Evolutionary conservation across 2,113 vertebrate species (phyloP), one percentile per base, ranked within the genome.

Genomic region (Sporophila hypoxantha): DNA sequence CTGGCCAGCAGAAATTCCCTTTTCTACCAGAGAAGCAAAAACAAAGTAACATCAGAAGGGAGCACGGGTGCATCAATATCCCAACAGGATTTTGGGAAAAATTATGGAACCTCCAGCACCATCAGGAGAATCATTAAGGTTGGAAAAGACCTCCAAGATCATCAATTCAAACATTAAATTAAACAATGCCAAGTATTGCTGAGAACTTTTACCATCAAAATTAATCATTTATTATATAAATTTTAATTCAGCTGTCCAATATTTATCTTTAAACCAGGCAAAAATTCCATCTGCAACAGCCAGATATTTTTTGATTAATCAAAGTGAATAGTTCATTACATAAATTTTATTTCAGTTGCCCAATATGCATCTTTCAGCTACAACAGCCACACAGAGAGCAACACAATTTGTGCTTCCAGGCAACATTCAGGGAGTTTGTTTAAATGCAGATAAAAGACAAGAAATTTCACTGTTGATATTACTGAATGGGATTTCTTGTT

Each of bases 401-500:
- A 78, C 20, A 41, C 3, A 49, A 65, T 59, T 79, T 25, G 3
- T 76, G 68, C 85, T 93, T 71, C 17, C 21, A 91, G 64, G 44
- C 77, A 91, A 47, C 12, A 7, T 30, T 84, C 50, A 46, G 34
- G 6, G 59, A 88, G 55, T 18, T 87, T 90, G 32, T 76, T 84
- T 82, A 73, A 81, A 76, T 32, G 49, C 12, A 85, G 46, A 87
- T 2, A 69, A 56, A 86, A 59, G 8, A 47, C 32, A 79, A 82
- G 71, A 82, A 69, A 90, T 57, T n/a, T 82, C 76, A 41, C 76
- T 87, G 78, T n/a, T 85, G 89, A 5, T 79, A 66, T 20, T 44
- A 46, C 20, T 61, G 39, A 80, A 70, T 60, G 37, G 17, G 30
- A 73, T 89, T 76, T 46, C 62, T 90, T 90, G 77, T 86, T 85